Base-by-base conservation (phyloP, 1,140 invertebrate species). In the Copidosoma floridanum region DNA sequence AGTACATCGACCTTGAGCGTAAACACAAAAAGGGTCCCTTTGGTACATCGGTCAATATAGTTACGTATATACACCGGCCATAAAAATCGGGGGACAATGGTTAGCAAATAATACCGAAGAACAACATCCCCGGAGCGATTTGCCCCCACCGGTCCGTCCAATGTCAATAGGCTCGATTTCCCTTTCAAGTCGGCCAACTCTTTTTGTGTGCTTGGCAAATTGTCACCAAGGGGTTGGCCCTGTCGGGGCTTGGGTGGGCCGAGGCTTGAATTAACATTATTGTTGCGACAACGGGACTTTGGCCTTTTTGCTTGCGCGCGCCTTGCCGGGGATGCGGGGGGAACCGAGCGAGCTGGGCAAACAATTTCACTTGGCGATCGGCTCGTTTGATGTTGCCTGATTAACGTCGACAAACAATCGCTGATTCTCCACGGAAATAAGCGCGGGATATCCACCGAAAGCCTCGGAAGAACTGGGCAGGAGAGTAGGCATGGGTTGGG, bases 101-200 rank as follows among this genome's bases (percentile, higher is more conserved):
- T n/a, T n/a, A n/a, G n/a, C n/a, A n/a, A n/a, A n/a, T n/a, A n/a
- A n/a, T n/a, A n/a, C n/a, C n/a, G n/a, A n/a, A n/a, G n/a, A n/a
- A n/a, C n/a, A n/a, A n/a, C n/a, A n/a, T n/a, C n/a, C n/a, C n/a
- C n/a, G n/a, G n/a, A n/a, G n/a, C 20, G 44, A 50, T 57, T 50
- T 32, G 18, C 35, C n/a, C n/a, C n/a, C n/a, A n/a, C n/a, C n/a
- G n/a, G n/a, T n/a, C n/a, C n/a, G n/a, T n/a, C n/a, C n/a, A n/a
- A 67, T 78, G 78, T 80, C 78, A 79, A 80, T 79, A 81, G 76
- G 76, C 77, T 79, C 77, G 69, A 81, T 81, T 81, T 81, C 79
- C 77, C 79, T 81, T 81, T 81, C 75, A 81, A 79, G 76, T 80
- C 78, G 76, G n/a, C 76, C 77, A 81, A 78, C 76, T 79, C 77